Evolutionary conservation across 1,140 invertebrate species (phyloP).

Genomic region (Drosophila pachea): DNA sequence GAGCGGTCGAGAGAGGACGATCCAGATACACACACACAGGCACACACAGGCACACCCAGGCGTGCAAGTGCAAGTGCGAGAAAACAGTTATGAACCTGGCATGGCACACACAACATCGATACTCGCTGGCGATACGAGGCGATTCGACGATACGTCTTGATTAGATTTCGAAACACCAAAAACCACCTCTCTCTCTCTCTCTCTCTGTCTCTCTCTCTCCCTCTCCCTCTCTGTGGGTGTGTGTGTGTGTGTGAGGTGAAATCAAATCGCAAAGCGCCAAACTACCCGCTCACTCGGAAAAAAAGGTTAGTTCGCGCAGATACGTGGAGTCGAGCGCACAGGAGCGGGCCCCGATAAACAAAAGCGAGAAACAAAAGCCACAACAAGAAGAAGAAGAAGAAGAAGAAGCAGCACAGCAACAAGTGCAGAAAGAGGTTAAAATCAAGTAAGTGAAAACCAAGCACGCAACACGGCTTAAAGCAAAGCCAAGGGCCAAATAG

Average conservation of each 20-base stretch:
- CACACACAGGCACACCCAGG: too few species aligned
- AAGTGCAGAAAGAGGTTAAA: slow-evolving; percentile 25
- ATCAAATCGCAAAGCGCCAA: slow-evolving; percentile 45
- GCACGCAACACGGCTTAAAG: neutral
- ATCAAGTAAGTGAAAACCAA: slow-evolving; percentile 24
- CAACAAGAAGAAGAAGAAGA: neutral
- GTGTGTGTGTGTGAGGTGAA: slow-evolving; percentile 33
- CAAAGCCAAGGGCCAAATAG: slow-evolving; percentile 18
- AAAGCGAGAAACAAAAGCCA: slow-evolving; percentile 4
- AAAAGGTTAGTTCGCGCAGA: slow-evolving; percentile 65
- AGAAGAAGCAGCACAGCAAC: neutral
- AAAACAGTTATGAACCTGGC: slow-evolving; percentile 45
- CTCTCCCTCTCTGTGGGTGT: slow-evolving; percentile 6
- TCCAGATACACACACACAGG: neutral
- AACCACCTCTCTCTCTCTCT: slow-evolving; percentile 6
- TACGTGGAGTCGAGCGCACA: slow-evolving; percentile 69
- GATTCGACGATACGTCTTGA: slow-evolving; percentile 64
- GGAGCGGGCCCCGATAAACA: slow-evolving; percentile 43
- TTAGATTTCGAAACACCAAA: slow-evolving; percentile 67
- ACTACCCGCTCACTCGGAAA: slow-evolving; percentile 49
- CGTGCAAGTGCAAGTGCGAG: slow-evolving; percentile 5
- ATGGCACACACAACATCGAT: slow-evolving; percentile 34
- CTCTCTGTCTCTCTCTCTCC: too few species aligned
- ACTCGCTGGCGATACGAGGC: slow-evolving; percentile 43
- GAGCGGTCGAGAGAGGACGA: neutral